Evolutionary conservation across 2,888 invertebrate species (phyloP).

Genomic region (Cataglyphis altisquamis): DNA sequence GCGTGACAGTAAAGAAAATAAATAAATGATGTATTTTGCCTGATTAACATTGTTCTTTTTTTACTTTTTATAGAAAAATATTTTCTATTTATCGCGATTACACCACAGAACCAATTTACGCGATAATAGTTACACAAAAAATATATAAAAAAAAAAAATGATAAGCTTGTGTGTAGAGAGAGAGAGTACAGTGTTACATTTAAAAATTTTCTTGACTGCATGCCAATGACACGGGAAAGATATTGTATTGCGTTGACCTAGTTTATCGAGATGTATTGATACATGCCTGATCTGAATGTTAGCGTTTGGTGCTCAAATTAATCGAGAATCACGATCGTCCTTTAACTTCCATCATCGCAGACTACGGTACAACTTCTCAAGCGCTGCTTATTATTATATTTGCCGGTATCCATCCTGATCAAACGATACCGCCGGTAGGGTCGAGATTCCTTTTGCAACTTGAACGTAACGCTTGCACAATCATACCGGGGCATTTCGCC

Average conservation of each 20-base stretch:
- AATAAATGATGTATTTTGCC: neutral
- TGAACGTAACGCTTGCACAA: constrained; percentile 52
- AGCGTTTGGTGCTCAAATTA: neutral
- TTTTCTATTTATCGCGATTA: constrained; percentile 17
- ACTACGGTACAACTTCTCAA: neutral
- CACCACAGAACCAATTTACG: constrained; percentile 4
- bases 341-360: constrained; percentile 12
- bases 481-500: constrained; percentile 56
- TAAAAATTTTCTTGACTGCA: constrained; percentile 33
- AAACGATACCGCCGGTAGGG: constrained; percentile 31
- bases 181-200: constrained; percentile 1
- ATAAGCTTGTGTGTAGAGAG: neutral
- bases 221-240: constrained; percentile 34
- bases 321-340: constrained; percentile 27
- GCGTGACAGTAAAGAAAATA: neutral
- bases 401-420: constrained; percentile 39
- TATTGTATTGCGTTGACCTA: constrained; percentile 35
- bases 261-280: constrained; percentile 40
- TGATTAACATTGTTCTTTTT: neutral
- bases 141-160: neutral
- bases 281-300: constrained; percentile 27
- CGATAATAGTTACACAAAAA: constrained; percentile 15
- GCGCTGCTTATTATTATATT: constrained; percentile 36
- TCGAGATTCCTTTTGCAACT: constrained; percentile 58
- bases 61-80: neutral